Evolutionary conservation across 2,797 vertebrate species (phyloP).

Genomic region (Hemibagrus guttatus): DNA sequence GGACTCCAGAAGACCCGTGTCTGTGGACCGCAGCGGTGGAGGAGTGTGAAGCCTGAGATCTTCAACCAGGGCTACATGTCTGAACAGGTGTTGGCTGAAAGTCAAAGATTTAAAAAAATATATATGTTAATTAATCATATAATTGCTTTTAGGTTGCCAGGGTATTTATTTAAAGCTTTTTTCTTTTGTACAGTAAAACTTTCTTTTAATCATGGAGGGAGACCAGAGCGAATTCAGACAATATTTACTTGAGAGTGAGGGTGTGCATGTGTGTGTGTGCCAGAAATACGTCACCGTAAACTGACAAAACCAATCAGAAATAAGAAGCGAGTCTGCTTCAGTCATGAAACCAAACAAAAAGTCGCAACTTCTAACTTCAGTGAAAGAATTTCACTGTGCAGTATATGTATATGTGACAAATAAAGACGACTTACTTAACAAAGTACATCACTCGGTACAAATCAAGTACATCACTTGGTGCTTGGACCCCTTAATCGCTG

Average conservation of each 20-base stretch:
- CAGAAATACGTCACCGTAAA: not conserved
- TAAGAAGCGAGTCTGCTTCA: too few relatives aligned
- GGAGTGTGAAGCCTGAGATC: slow-evolving; percentile 76
- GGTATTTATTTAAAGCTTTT: not conserved
- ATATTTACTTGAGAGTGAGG: not conserved
- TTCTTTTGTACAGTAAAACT: not conserved
- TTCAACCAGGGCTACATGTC: not conserved
- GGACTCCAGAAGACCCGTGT: slow-evolving; percentile 78
- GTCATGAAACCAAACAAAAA: not conserved
- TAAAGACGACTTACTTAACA: too few relatives aligned
- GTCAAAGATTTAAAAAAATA: not conserved
- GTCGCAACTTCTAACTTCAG: not conserved
- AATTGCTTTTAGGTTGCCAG: not conserved
- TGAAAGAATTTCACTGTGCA: too few relatives aligned
- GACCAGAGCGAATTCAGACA: not conserved
- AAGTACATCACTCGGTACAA: too few relatives aligned
- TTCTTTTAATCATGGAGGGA: not conserved
- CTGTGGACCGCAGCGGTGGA: slow-evolving; percentile 92
- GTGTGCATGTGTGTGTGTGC: not conserved
- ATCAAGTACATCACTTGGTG: not conserved
- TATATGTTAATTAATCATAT: not conserved
- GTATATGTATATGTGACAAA: too few relatives aligned
- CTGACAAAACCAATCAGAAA: not conserved
- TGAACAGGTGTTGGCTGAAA: slow-evolving; percentile 1
- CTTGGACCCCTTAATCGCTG: not conserved